Percentiles rank a stretch among this genome's conserved stretches.
Conservation (phyloP, 2,113 vertebrate species). For the Todiramphus chloris region DNA sequence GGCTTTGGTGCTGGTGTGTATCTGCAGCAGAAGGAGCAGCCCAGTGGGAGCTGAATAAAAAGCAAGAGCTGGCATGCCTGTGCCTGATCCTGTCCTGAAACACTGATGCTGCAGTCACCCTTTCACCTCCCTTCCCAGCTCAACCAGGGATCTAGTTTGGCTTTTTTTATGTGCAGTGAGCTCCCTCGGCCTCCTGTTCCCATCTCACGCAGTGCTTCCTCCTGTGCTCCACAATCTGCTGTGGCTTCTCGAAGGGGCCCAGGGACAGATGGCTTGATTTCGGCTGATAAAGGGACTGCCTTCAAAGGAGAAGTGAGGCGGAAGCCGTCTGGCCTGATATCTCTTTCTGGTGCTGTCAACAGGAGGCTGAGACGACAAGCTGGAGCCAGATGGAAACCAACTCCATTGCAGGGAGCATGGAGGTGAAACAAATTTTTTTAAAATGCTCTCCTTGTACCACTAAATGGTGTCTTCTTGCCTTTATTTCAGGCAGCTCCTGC, state of each 20-base stretch:
- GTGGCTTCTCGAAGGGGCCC: fast-evolving
- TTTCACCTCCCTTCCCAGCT: not conserved
- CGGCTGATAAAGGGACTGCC: slow-evolving; percentile 2
- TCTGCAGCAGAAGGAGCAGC: not conserved
- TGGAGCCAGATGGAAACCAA: not conserved
- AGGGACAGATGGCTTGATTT: slow-evolving; percentile 15
- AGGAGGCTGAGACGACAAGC: not conserved
- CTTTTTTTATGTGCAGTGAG: not conserved
- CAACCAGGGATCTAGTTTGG: not conserved
- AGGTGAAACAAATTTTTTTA: not conserved
- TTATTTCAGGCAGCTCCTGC: not conserved
- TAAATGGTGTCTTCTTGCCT: not conserved
- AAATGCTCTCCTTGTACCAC: not conserved
- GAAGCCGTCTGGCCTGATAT: not conserved
- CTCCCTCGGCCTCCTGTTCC: not conserved
- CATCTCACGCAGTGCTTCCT: not conserved
- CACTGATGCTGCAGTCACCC: fast-evolving
- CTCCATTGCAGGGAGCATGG: not conserved
- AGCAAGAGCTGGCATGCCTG: fast-evolving
- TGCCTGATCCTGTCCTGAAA: not conserved
- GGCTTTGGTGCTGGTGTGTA: fast-evolving
- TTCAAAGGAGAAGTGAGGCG: not conserved
- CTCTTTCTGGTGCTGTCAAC: not conserved
- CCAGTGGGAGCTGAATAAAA: not conserved
- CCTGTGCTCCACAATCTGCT: not conserved